A percentile compares a stretch with the other conserved stretches of the same genome.
Conservation (phyloP, 2,113 vertebrate species). For the Elephantulus edwardii region DNA sequence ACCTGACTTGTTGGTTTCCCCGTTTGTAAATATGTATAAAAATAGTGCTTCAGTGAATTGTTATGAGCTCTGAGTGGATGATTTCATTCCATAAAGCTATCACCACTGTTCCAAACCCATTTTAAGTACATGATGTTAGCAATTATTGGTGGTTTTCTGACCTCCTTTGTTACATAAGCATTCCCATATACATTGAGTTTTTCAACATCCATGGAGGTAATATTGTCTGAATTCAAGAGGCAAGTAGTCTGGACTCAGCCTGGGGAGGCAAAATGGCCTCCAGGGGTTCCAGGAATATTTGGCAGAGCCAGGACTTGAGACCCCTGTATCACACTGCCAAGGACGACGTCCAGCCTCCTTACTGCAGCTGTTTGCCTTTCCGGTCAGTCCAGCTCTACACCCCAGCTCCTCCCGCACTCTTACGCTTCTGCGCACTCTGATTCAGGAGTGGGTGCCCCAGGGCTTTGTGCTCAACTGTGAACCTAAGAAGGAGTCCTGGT, state of each 20-base stretch:
- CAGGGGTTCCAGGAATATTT: background rate
- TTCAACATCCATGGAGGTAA: background rate
- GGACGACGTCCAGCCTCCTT: background rate
- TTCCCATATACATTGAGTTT: background rate
- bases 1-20: background rate
- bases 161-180: background rate
- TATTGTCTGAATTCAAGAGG: background rate
- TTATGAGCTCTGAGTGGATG: background rate
- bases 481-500: background rate
- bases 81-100: background rate
- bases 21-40: background rate
- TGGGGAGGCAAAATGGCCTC: background rate
- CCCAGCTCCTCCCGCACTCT: background rate
- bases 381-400: fast-evolving
- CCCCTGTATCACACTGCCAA: fast-evolving
- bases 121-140: background rate
- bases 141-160: too few species aligned
- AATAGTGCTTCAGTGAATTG: background rate
- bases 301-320: background rate
- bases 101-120: background rate
- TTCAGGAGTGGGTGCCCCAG: background rate
- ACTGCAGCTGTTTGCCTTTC: background rate
- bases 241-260: background rate
- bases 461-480: background rate
- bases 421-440: background rate